Base-by-base conservation (phyloP, 1,140 invertebrate species). In the Zaprionus inermis region DNA sequence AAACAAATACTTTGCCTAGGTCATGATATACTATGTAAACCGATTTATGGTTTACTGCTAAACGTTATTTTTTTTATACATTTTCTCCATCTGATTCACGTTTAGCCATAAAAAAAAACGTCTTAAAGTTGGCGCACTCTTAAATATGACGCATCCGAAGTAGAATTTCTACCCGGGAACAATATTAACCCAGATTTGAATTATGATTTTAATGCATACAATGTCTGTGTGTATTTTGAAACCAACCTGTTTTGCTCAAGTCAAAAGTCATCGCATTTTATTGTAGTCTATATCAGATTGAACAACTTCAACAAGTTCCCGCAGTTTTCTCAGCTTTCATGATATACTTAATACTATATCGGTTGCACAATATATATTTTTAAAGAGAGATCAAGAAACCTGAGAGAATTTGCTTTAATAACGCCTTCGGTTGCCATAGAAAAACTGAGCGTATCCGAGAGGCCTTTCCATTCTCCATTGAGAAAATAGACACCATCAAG, bases 21-120 rank as follows among this genome's bases (percentile, higher is more conserved):
- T 20, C 44, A 49, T 49, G 18, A 22, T 49, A 22, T 12, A 28
- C 24, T 28, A 22, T 16, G 38, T 18, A 18, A 9, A 44, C 2
- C n/a, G 9, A 16, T 44, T 44, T 6, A 16, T 3, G 9, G 16
- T 18, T n/a, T 18, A 5, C 10, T n/a, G 11, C 18, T 12, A 2
- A 46, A 18, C 18, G 3, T 20, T 3, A 20, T 49, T 22, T 5
- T 49, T 49, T 22, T 5, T 49, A 16, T 18, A 46, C 7, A 46
- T 46, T 46, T 18, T 46, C 41, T 20, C 41, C 44, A 49, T 49
- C 44, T 49, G 44, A 49, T 49, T 49, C 44, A 49, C 44, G 44
- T 49, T 49, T 12, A 9, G 18, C 3, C 44, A 49, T 49, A 12
- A 49, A 49, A 49, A 46, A 20, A 11, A 11, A 46, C 41, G n/a